A percentile compares a stretch with the other conserved stretches of the same genome.
phyloP scores from a whole-genome alignment of 2,113 vertebrate species.

The Mellivora capensis region DNA sequence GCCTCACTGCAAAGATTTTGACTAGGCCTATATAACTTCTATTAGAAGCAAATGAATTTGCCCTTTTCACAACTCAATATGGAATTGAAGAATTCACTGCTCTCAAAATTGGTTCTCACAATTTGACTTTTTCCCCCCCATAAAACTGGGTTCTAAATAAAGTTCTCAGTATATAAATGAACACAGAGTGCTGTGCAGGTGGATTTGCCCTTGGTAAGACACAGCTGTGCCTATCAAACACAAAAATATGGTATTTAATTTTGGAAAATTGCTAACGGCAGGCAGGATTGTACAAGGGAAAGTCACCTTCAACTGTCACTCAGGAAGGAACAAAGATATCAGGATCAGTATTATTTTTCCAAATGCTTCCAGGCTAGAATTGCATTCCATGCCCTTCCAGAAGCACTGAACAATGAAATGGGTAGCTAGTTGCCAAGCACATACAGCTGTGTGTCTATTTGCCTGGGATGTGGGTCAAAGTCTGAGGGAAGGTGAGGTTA shows the following conservation, averaged over 20 bases:
- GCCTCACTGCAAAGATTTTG: background rate
- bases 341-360: background rate
- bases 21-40: background rate
- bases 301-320: conserved; percentile 58
- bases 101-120: background rate
- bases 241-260: conserved; percentile 49
- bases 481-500: background rate
- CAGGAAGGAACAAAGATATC: conserved; percentile 20
- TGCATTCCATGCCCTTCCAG: background rate
- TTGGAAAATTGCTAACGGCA: conserved; percentile 50
- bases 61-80: background rate
- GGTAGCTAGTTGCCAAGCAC: background rate
- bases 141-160: conserved; percentile 28
- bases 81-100: background rate
- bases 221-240: conserved; percentile 41
- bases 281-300: background rate
- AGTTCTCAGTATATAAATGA: conserved; percentile 6
- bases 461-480: background rate
- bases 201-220: conserved; percentile 51
- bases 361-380: conserved; percentile 36
- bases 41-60: background rate
- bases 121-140: background rate
- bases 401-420: conserved; percentile 47
- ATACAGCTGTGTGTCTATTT: background rate
- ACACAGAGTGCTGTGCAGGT: conserved; percentile 7